A percentile compares a stretch with the other conserved stretches of the same genome.
Conservation (phyloP, 2,888 invertebrate species). For the Labia minor region DNA sequence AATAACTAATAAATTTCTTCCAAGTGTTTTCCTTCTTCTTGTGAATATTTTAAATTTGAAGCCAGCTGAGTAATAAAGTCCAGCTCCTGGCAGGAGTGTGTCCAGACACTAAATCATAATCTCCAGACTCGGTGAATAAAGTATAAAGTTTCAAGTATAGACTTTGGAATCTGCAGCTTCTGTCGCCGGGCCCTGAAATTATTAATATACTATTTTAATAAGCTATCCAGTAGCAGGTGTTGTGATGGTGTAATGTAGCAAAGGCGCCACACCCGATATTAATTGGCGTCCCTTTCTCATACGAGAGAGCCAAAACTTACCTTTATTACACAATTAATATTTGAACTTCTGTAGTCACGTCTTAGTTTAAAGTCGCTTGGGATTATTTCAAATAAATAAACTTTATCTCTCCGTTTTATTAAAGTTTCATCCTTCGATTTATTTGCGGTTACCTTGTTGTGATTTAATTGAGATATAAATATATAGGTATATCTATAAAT, state of each 20-base stretch:
- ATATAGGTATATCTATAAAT: too few relatives aligned
- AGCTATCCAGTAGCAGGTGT: neutral
- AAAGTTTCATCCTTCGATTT: neutral
- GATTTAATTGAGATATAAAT: too few relatives aligned
- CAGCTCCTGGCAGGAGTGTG: neutral
- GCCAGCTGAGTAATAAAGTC: neutral
- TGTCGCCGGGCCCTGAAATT: neutral
- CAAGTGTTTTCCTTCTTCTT: neutral
- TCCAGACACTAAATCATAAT: neutral
- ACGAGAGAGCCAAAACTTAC: neutral
- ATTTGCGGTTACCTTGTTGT: neutral
- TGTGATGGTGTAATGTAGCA: constrained; percentile 2
- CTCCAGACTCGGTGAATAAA: neutral
- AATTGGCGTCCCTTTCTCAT: neutral
- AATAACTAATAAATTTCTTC: too few relatives aligned
- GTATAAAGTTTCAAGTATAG: neutral
- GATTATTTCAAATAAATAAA: neutral
- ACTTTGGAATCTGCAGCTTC: neutral
- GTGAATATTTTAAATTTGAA: neutral
- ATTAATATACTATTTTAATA: constrained; percentile 13
- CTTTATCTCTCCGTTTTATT: neutral
- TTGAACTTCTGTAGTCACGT: neutral
- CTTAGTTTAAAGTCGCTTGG: neutral
- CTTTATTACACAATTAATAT: constrained; percentile 5
- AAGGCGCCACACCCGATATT: neutral